Evolutionary conservation across 2,797 vertebrate species (phyloP).

Genomic region (Acanthiza pusilla): DNA sequence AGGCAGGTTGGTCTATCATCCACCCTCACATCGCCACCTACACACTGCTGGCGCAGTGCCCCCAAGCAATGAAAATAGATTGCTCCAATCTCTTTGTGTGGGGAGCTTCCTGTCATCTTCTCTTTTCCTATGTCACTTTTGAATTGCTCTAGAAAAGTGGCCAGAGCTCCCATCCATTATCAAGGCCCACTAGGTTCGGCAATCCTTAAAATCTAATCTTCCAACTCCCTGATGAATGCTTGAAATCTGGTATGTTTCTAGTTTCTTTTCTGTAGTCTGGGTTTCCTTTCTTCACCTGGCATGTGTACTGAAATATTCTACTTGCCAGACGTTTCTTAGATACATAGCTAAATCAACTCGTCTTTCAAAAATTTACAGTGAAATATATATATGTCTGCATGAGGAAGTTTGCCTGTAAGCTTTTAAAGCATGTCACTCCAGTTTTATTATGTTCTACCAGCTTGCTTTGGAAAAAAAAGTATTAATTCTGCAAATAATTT

Average conservation of each 20-base stretch:
- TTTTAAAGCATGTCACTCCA: not conserved
- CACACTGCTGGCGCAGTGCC: not conserved
- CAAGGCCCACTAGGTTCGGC: not conserved
- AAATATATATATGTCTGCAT: not conserved
- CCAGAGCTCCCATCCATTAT: not conserved
- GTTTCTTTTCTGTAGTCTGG: not conserved
- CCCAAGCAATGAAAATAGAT: not conserved
- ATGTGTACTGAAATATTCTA: not conserved
- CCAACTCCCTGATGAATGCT: not conserved
- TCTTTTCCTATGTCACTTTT: not conserved
- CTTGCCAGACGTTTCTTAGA: not conserved
- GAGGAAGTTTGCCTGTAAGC: not conserved
- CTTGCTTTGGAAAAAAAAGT: not conserved
- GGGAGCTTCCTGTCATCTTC: not conserved
- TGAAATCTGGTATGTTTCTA: not conserved
- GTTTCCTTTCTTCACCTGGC: not conserved
- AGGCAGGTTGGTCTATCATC: not conserved
- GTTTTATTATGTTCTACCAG: not conserved
- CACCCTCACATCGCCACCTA: not conserved
- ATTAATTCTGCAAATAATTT: not conserved
- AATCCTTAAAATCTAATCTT: slow-evolving; percentile 1
- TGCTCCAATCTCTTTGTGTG: not conserved
- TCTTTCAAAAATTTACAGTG: not conserved
- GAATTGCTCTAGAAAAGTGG: not conserved
- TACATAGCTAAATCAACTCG: not conserved